These are phyloP conservation scores for Lontra canadensis DNA, from an alignment of 2,113 vertebrate genomes.

Conservation along the genomic window DNA sequence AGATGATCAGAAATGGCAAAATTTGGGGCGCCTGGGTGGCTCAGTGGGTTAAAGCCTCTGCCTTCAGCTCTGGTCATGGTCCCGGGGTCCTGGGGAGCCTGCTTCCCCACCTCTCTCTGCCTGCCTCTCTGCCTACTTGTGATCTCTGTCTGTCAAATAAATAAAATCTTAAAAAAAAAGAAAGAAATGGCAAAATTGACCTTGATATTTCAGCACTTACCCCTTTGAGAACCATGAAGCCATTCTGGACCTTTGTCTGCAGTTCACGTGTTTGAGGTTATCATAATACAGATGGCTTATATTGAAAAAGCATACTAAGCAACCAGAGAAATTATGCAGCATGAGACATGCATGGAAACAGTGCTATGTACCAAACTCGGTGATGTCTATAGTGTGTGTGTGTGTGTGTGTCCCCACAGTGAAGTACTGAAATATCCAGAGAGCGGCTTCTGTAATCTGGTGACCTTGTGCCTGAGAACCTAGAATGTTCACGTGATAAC, in stretches of 20 bases:
- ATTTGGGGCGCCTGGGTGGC: neutral
- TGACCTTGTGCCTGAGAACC: neutral
- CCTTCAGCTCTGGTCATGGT: too few relatives aligned
- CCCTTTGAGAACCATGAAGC: neutral
- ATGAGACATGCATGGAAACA: neutral
- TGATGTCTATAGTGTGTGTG: neutral
- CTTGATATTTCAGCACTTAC: neutral
- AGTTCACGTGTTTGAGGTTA: neutral
- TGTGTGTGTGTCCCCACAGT: neutral
- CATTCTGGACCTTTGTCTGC: neutral
- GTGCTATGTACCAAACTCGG: neutral
- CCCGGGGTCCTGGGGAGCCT: too few relatives aligned
- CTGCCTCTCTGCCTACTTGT: too few relatives aligned
- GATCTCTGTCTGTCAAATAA: too few relatives aligned
- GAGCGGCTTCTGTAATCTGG: neutral
- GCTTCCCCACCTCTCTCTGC: too few relatives aligned
- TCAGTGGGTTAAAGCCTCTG: too few relatives aligned
- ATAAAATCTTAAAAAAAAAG: too few relatives aligned
- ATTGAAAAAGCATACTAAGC: neutral
- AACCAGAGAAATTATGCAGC: neutral
- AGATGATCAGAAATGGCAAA: neutral
- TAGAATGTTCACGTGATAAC: neutral
- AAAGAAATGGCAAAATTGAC: neutral
- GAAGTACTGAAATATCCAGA: neutral
- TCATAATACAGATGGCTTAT: neutral